Percentiles rank a stretch among this genome's conserved stretches.
Evolutionary conservation across 2,888 invertebrate genomes (phyloP).

Genomic region (Gastrophysa polygoni): DNA sequence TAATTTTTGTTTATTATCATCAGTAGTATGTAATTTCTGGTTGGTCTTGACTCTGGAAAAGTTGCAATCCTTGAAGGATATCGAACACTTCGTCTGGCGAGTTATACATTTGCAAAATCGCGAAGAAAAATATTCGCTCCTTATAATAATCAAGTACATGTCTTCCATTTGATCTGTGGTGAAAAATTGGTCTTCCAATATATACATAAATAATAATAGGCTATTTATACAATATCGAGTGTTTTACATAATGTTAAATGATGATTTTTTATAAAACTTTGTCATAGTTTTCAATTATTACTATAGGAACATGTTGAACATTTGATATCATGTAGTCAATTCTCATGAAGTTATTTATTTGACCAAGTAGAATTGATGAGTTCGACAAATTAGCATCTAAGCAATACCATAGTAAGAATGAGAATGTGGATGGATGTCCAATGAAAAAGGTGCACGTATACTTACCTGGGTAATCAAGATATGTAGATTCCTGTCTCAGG

Average conservation of each 20-base stretch:
- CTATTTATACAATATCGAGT: background rate
- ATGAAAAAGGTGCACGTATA: no score
- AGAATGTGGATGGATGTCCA: no score
- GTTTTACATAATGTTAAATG: background rate
- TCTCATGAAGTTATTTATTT: background rate
- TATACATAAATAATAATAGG: background rate
- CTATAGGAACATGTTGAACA: background rate
- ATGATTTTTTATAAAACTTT: background rate
- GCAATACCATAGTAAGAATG: background rate
- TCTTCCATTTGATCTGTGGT: slow-evolving; percentile 15
- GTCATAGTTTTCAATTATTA: background rate
- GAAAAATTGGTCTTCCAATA: slow-evolving; percentile 17
- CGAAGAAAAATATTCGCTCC: background rate
- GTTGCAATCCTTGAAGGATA: background rate
- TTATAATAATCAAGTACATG: background rate
- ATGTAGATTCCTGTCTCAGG: no score
- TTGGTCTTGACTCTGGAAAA: no score
- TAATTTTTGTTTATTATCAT: no score
- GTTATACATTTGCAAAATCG: background rate
- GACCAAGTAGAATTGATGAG: background rate
- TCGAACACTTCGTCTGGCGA: background rate
- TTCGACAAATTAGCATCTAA: background rate
- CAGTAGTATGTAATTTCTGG: no score
- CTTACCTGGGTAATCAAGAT: no score
- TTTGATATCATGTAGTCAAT: background rate